Evolutionary conservation across 2,888 invertebrate species (phyloP), one percentile per base, ranked within the genome.

Genomic region (Lymantria dispar): DNA sequence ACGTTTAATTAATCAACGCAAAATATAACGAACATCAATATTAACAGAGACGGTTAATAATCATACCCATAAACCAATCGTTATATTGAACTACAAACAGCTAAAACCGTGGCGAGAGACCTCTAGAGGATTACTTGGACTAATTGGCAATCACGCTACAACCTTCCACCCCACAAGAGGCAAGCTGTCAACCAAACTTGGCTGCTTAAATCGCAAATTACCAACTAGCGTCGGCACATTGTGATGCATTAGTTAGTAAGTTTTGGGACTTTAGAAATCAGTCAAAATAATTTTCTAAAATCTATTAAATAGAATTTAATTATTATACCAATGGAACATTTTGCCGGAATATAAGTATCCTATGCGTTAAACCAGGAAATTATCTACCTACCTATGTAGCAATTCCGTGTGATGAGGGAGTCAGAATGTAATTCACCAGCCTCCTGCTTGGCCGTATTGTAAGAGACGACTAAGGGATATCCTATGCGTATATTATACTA

Each of bases 101-200:
- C 15, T 11, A 10, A 7, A 33, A 41, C 66, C 62, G 64, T 66
- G 64, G 63, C 31, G 15, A 22, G 8, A 41, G 9, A 41, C 31
- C 47, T 47, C 47, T 8, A n/a, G 15, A 46, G 61, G 56, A 64
- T 64, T 64, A 59, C 49, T 12, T n/a, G 51, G 53, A 64, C 59
- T 64, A 61, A 64, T 64, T 64, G 64, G 51, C 64, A 64, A 63
- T 58, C 61, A 51, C 33, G 52, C 45, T 57, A 45, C 54, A 47
- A 54, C 44, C 45, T 42, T 48, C 47, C 50, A 50, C 47, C 56
- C 57, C 46, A 38, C 33, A 48, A 43, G 53, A 55, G 29, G 48
- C 47, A 33, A 43, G 30, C 40, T 14, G 50, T 30, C 39, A 43
- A 40, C 15, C 48, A 47, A 54, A 54, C 44, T 64, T 64, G 54